phyloP scores from a whole-genome alignment of 2,888 invertebrate genomes.

The Cremastinae sp. region DNA sequence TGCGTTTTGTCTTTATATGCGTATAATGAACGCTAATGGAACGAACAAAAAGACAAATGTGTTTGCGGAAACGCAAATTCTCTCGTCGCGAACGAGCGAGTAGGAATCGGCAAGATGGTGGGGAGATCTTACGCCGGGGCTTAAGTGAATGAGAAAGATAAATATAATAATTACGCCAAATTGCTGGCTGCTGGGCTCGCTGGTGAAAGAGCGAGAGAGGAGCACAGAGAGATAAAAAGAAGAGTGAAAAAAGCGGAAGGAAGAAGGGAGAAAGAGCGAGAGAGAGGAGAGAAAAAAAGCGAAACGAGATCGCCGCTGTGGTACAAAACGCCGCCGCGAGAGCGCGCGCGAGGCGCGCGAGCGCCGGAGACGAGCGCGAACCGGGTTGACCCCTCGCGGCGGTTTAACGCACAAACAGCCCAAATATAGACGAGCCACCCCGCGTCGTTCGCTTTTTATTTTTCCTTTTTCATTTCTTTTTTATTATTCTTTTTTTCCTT shows the following conservation, averaged over 20 bases:
- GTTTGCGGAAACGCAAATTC: conserved; percentile 56
- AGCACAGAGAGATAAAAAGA: conserved; percentile 43
- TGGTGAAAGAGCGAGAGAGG: conserved; percentile 51
- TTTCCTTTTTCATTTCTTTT: conserved; percentile 5
- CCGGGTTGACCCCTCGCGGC: conserved; percentile 44
- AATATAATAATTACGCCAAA: conserved; percentile 75
- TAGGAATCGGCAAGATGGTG: conserved; percentile 49
- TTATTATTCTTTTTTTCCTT: conserved; percentile 17
- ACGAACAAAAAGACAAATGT: conserved; percentile 4
- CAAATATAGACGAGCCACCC: conserved; percentile 59
- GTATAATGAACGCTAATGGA: conserved; percentile 17
- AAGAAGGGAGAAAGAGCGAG: conserved; percentile 8
- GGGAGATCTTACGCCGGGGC: conserved; percentile 59
- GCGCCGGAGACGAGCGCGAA: conserved; percentile 32
- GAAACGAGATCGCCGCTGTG: conserved; percentile 25
- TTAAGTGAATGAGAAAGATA: conserved; percentile 78
- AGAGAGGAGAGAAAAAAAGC: conserved; percentile 32
- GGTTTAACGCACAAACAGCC: conserved; percentile 53
- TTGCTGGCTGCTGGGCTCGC: conserved; percentile 64
- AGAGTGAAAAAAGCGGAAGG: conserved; percentile 39
- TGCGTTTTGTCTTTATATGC: neutral
- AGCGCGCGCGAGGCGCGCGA: conserved; percentile 14
- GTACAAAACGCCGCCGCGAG: conserved; percentile 46
- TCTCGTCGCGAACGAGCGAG: conserved; percentile 45
- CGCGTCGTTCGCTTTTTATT: conserved; percentile 17